Evolutionary conservation across 2,797 vertebrate genomes (phyloP).

Genomic region (Pipistrellus pygmaeus): DNA sequence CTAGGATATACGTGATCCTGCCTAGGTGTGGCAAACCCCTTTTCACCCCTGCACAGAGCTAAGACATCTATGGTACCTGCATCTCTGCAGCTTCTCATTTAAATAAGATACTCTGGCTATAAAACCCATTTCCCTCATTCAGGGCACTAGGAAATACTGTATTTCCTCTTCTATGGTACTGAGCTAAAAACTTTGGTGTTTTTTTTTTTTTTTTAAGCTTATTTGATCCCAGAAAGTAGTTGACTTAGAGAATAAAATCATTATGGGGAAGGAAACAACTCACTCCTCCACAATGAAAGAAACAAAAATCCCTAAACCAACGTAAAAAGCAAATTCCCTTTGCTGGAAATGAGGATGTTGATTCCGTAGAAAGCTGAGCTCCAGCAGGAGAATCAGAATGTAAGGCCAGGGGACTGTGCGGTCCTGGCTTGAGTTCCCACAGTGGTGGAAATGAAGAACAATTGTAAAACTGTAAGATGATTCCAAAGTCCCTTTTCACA

Average conservation of each 20-base stretch:
- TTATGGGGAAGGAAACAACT: neutral
- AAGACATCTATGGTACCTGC: neutral
- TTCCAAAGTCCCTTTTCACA: neutral
- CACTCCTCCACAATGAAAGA: neutral
- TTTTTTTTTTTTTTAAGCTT: neutral
- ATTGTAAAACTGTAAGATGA: neutral
- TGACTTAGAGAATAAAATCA: constrained; percentile 16
- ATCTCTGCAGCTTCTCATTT: neutral
- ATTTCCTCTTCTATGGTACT: neutral
- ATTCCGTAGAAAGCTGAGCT: neutral
- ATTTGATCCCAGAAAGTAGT: neutral
- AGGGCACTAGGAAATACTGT: neutral
- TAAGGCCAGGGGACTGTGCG: accelerated
- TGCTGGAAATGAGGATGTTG: neutral
- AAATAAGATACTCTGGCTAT: neutral
- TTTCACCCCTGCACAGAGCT: neutral
- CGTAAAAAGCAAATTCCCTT: neutral
- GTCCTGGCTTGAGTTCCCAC: neutral
- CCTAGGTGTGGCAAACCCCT: neutral
- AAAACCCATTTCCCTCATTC: neutral
- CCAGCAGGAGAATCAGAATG: neutral
- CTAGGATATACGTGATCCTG: neutral
- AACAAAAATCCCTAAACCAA: neutral
- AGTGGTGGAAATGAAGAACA: neutral
- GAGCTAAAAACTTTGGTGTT: neutral